Conservation (phyloP, 2,888 invertebrate species). For the Baccha elongata region DNA sequence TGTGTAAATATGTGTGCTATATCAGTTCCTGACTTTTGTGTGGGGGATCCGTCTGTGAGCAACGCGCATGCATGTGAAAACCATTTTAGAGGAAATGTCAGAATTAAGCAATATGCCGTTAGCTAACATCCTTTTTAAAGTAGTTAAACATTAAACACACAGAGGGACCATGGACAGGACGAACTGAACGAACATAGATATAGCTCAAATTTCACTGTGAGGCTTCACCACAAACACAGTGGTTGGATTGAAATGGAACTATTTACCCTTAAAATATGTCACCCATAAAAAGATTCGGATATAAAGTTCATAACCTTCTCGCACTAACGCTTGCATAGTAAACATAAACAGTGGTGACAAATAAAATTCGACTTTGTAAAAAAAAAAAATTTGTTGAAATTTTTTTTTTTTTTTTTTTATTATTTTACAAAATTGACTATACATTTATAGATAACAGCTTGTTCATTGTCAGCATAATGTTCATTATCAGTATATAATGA, state of each 20-base stretch:
- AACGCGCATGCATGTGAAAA: conserved; percentile 43
- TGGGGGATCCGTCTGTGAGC: background rate
- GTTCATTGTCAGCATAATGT: too few relatives aligned
- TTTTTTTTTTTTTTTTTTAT: background rate
- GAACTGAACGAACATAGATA: conserved; percentile 6
- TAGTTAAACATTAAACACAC: conserved; percentile 41
- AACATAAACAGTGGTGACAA: conserved; percentile 2
- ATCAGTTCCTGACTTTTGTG: background rate
- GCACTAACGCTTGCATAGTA: conserved; percentile 26
- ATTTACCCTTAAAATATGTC: conserved; percentile 36
- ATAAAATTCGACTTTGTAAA: background rate
- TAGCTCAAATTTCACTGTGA: conserved; percentile 51
- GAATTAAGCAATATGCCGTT: conserved; percentile 16
- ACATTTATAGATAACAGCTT: too few relatives aligned
- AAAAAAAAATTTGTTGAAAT: background rate
- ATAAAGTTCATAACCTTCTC: conserved; percentile 42
- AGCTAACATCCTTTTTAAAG: conserved; percentile 51
- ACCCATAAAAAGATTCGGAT: conserved; percentile 28
- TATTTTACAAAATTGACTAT: too few relatives aligned
- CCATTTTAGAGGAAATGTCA: conserved; percentile 24
- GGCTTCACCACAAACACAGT: conserved; percentile 53
- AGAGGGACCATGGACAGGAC: conserved; percentile 12
- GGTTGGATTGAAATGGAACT: conserved; percentile 13
- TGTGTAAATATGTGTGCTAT: conserved; percentile 9
- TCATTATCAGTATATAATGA: too few relatives aligned